Evolutionary conservation across 1,140 invertebrate species (phyloP).

Genomic region (Oncopodura yosiiana): DNA sequence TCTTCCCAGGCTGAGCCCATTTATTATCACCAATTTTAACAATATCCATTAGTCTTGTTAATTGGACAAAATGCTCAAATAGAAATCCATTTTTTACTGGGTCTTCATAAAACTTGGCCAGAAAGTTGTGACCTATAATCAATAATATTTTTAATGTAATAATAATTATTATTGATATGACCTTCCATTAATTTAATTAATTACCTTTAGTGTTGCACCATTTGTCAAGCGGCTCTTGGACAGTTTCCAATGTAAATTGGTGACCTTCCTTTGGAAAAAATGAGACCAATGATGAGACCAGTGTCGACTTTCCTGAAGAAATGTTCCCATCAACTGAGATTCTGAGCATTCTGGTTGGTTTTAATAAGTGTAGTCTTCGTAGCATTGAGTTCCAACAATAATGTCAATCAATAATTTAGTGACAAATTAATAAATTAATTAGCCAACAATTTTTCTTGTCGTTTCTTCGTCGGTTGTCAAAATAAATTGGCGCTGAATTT

Average conservation of each 20-base stretch:
- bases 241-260: conserved; percentile 27
- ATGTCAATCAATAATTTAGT: too few relatives aligned
- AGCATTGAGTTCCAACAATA: too few relatives aligned
- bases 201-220: conserved; percentile 47
- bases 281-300: conserved; percentile 36
- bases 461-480: too few relatives aligned
- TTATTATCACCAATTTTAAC: too few relatives aligned
- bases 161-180: too few relatives aligned
- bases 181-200: too few relatives aligned
- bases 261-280: conserved; percentile 10
- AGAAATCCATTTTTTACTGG: conserved; percentile 45
- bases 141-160: too few relatives aligned
- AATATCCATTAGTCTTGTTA: conserved; percentile 43
- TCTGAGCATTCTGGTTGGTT: conserved; percentile 18
- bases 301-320: conserved; percentile 44
- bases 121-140: conserved; percentile 48
- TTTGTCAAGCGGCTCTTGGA: conserved; percentile 41
- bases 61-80: conserved; percentile 50
- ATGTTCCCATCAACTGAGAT: conserved; percentile 46
- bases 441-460: too few relatives aligned
- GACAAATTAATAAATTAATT: too few relatives aligned
- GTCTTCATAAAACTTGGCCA: conserved; percentile 47
- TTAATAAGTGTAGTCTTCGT: too few relatives aligned
- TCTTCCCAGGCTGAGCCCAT: too few relatives aligned
- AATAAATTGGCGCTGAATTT: too few relatives aligned